Base-by-base conservation (phyloP, 2,888 invertebrate genomes). In the Cacoxenus indagator region DNA sequence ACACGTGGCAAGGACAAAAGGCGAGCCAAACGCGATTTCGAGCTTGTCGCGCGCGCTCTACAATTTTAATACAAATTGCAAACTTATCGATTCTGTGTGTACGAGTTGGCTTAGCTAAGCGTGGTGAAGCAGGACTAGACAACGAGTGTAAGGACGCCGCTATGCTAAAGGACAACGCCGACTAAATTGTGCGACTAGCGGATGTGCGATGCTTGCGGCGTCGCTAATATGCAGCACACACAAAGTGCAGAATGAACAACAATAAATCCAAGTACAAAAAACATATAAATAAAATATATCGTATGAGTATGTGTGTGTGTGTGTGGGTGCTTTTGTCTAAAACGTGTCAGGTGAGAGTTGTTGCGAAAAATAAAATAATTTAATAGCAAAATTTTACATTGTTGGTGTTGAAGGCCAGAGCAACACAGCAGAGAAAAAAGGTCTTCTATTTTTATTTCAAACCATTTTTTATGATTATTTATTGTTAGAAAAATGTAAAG, bases 31-130 rank as follows among this genome's bases (percentile, higher is more conserved):
- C 27, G 26, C 55, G 26, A 6, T n/a, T 48, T 48, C n/a, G n/a
- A 27, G 55, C 27, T 26, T 26, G 27, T 27, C 55, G 22, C 37
- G 61, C 14, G 24, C 11, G 14, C 8, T 45, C 29, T 68, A 57
- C 65, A 68, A 68, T 68, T 68, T 68, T 64, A 65, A 65, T 68
- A 65, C 65, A 68, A 68, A 68, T 68, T 68, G 65, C 61, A 65
- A 65, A 68, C 65, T 68, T 68, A 68, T 68, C 65, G 68, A 68
- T 68, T 68, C 45, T 37, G 43, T 64, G 61, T 45, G 43, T 19
- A 31, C 61, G 65, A 26, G 19, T 57, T 57, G 57, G 57, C 57
- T 57, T 57, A 57, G 57, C 27, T 17, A 6, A 43, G 2, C 29
- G 29, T 8, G 29, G 6, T 19, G 2, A 22, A 8, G 22, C 1